Percentiles rank a stretch among this genome's conserved stretches.
Conservation (phyloP, 37 sponge, comb jelly and placozoan species). For the Haliclona indistincta region DNA sequence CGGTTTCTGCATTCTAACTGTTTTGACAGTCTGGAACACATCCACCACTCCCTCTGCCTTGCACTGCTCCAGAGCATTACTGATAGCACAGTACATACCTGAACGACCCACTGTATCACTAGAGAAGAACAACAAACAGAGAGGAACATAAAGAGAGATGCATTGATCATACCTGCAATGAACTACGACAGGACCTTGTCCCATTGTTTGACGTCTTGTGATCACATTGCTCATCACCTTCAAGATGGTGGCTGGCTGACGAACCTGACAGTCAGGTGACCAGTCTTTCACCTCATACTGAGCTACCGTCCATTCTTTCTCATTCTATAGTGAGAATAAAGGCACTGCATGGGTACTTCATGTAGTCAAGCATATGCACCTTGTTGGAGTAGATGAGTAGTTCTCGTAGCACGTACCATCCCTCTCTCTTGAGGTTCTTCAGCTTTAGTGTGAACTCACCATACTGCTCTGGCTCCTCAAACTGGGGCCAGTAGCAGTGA, state of each 20-base stretch:
- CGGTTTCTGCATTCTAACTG: conserved; percentile 52
- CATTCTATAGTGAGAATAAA: no score
- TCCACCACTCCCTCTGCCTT: conserved; percentile 82
- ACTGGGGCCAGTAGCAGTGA: conserved; percentile 68
- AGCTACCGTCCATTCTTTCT: background rate
- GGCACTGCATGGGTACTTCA: no score
- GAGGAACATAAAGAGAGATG: no score
- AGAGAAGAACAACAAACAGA: no score
- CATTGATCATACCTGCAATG: conserved; percentile 22
- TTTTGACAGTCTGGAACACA: conserved; percentile 77
- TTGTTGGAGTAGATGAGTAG: no score
- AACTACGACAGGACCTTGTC: conserved; percentile 1
- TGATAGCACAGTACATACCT: conserved; percentile 68
- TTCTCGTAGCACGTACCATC: no score
- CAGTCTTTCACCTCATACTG: conserved; percentile 10
- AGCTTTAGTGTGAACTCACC: no score
- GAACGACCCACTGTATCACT: conserved; percentile 65
- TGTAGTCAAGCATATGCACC: no score
- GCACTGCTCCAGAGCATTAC: conserved; percentile 59
- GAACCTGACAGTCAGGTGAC: background rate
- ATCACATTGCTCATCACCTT: conserved; percentile 10
- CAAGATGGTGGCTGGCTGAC: background rate
- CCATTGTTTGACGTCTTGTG: background rate
- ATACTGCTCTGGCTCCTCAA: conserved; percentile 19
- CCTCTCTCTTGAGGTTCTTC: no score